A percentile compares a stretch with the other conserved stretches of the same genome.
These are phyloP conservation scores for Centrocercus urophasianus DNA, from an alignment of 2,113 vertebrate species.

Conservation along the genomic window DNA sequence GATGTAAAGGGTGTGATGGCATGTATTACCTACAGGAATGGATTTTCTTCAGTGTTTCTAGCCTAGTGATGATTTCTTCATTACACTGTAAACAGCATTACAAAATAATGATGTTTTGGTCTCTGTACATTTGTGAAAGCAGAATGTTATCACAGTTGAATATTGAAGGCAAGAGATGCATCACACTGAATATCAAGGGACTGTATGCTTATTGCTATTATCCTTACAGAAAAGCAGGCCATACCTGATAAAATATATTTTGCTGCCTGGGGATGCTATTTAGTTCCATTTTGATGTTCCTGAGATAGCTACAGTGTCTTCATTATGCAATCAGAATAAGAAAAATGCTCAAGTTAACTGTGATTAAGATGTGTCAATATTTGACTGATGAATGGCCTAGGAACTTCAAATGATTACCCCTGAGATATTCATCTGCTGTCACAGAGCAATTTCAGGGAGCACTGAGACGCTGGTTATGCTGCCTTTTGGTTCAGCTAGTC, in stretches of 20 bases:
- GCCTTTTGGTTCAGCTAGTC: constrained; percentile 14
- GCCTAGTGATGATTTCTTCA: not conserved
- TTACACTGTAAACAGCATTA: not conserved
- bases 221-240: not conserved
- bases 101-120: not conserved
- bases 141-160: not conserved
- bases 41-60: not conserved
- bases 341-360: fast-evolving
- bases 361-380: not conserved
- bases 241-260: not conserved
- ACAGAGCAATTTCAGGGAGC: not conserved
- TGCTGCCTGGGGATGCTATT: not conserved
- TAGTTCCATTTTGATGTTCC: not conserved
- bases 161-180: not conserved
- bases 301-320: not conserved
- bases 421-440: not conserved
- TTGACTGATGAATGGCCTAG: not conserved
- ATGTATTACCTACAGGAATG: not conserved
- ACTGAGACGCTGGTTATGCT: not conserved
- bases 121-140: not conserved
- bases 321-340: not conserved
- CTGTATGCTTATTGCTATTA: not conserved
- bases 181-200: not conserved
- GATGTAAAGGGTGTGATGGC: not conserved
- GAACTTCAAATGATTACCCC: constrained; percentile 6